Evolutionary conservation across 2,888 invertebrate species (phyloP).

Genomic region (Drosophila monieri): DNA sequence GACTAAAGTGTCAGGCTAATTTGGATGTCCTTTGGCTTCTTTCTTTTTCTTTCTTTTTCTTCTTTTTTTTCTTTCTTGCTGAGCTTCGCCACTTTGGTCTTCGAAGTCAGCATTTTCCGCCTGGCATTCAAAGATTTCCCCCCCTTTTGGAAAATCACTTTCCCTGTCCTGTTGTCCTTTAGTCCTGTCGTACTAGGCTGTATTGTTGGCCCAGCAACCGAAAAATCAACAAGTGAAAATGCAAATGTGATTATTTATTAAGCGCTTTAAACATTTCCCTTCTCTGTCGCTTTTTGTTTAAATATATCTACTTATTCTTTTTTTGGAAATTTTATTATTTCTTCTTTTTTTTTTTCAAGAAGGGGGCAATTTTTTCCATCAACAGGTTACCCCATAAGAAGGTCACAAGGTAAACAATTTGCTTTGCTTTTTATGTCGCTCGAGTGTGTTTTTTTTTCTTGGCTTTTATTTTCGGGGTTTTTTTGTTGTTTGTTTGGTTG

Average conservation of each 20-base stretch:
- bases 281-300: conserved; percentile 9
- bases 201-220: conserved; percentile 22
- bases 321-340: conserved; percentile 13
- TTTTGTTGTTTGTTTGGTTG: conserved; percentile 6
- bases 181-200: neutral
- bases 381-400: conserved; percentile 34
- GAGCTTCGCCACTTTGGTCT: conserved; percentile 7
- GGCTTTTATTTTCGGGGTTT: neutral
- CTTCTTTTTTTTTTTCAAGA: conserved; percentile 14
- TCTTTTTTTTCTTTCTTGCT: conserved; percentile 2
- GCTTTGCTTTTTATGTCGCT: conserved; percentile 25
- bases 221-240: conserved; percentile 80
- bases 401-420: conserved; percentile 42
- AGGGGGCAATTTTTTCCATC: conserved; percentile 13
- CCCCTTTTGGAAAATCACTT: neutral
- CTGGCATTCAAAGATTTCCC: conserved; percentile 19
- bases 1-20: conserved; percentile 24
- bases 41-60: neutral
- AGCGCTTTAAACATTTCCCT: conserved; percentile 67
- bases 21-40: conserved; percentile 24
- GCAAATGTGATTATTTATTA: conserved; percentile 80
- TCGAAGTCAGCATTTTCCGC: conserved; percentile 41
- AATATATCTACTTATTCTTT: neutral
- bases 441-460: neutral
- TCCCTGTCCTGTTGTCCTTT: neutral